Evolutionary conservation across 1,140 invertebrate genomes (phyloP).

Genomic region (Temnothorax curvispinosus): DNA sequence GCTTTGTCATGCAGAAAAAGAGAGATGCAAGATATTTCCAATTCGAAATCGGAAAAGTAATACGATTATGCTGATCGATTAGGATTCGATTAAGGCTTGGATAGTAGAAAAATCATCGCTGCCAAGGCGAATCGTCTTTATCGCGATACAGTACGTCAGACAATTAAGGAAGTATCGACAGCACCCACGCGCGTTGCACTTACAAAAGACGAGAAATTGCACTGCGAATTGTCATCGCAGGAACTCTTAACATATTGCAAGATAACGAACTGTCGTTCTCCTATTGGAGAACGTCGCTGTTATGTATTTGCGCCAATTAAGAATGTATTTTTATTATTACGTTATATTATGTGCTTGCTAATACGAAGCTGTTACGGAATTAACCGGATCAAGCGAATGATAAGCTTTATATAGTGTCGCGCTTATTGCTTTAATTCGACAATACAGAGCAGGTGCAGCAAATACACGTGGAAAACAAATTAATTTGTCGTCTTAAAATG

Average conservation of each 20-base stretch:
- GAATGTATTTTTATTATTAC: conserved; percentile 29
- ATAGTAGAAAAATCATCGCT: background rate
- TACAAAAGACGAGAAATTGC: background rate
- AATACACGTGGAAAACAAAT: background rate
- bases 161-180: background rate
- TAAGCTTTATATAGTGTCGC: background rate
- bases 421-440: conserved; percentile 14
- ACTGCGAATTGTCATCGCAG: conserved; percentile 14
- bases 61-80: background rate
- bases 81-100: background rate
- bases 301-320: background rate
- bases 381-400: conserved; percentile 12
- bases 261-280: conserved; percentile 16
- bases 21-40: background rate
- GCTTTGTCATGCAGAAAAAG: background rate
- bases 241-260: background rate
- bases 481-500: background rate
- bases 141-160: background rate
- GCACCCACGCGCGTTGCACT: background rate
- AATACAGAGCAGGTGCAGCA: background rate
- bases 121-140: background rate
- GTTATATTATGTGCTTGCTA: background rate
- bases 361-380: conserved; percentile 21
- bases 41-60: background rate
- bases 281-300: background rate